A percentile compares a stretch with the other conserved stretches of the same genome.
Conservation (phyloP, 53 echinoderm and acorn worm genomes). For the Paracentrotus lividus region DNA sequence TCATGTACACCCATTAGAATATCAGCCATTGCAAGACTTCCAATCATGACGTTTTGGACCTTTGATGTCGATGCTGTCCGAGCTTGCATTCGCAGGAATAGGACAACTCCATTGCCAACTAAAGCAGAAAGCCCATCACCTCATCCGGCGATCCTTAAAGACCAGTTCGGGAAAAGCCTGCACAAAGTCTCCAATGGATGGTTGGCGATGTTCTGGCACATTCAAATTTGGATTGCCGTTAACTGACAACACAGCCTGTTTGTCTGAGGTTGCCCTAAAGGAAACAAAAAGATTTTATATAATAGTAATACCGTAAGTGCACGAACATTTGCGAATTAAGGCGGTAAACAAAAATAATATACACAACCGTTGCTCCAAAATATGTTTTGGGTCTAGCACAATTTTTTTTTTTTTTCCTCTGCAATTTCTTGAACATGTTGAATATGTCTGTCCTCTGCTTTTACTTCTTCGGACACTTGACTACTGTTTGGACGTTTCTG, state of each 20-base stretch:
- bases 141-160: constrained; percentile 2
- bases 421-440: too few species aligned
- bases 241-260: constrained; percentile 33
- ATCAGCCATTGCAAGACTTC: constrained; percentile 66
- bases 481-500: too few species aligned
- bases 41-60: constrained; percentile 43
- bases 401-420: too few species aligned
- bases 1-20: constrained; percentile 72
- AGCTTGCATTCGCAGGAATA: background rate
- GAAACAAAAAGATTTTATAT: too few species aligned
- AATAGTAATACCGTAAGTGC: too few species aligned
- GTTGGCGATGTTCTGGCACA: background rate
- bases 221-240: background rate
- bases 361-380: too few species aligned
- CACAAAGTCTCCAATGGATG: constrained; percentile 31
- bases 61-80: background rate
- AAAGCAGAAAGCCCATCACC: background rate
- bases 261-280: constrained; percentile 47
- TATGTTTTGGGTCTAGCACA: too few species aligned
- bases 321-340: too few species aligned
- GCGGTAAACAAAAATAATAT: too few species aligned
- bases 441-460: too few species aligned
- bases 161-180: background rate
- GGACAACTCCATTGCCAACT: constrained; percentile 19
- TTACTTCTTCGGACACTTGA: too few species aligned